Base-by-base conservation (phyloP, 2,888 invertebrate genomes). In the Isotomurus palustris region DNA sequence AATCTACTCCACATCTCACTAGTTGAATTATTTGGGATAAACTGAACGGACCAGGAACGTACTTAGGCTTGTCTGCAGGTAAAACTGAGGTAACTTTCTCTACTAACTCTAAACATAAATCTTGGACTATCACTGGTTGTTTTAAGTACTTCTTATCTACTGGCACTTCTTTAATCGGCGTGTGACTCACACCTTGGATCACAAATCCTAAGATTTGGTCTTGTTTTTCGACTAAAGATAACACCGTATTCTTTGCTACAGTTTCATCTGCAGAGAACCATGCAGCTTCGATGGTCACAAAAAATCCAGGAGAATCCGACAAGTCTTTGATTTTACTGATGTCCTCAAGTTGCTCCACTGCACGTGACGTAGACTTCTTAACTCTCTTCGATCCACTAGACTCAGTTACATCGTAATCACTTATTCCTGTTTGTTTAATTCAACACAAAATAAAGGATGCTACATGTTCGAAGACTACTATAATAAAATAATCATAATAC, bases 1-100 rank as follows among this genome's bases (percentile, higher is more conserved):
- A 74, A 76, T 95, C 95, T 67, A 91, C 81, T 19, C 94, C 94
- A 28, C 82, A 72, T 66, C 83, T 79, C 29, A 93, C 82, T 0
- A 92, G 81, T 60, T 84, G 78, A 56, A 94, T 73, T 38, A 89
- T 79, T 27, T 82, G 78, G 3, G 82, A 76, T 2, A 93, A 91
- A 72, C 83, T 83, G 83, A 88, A 92, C 51, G 86, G 83, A 2
- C 91, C 91, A 72, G 87, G 84, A 64, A 90, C 79, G 36, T 88
- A 77, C 61, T 83, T 80, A 4, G 89, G 76, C 73, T 88, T 85
- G 51, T 84, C 80, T 43, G 76, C 76, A 0, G 90, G 88, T 53
- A 91, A 69, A 41, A 78, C 75, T 19, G 54, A 10, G 0, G 64
- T 3, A 27, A 69, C 38, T 49, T 56, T 81, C 73, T 81, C 82